Evolutionary conservation across 2,888 invertebrate species (phyloP), one percentile per base, ranked within the genome.

Genomic region (Alviniconcha strummeri): DNA sequence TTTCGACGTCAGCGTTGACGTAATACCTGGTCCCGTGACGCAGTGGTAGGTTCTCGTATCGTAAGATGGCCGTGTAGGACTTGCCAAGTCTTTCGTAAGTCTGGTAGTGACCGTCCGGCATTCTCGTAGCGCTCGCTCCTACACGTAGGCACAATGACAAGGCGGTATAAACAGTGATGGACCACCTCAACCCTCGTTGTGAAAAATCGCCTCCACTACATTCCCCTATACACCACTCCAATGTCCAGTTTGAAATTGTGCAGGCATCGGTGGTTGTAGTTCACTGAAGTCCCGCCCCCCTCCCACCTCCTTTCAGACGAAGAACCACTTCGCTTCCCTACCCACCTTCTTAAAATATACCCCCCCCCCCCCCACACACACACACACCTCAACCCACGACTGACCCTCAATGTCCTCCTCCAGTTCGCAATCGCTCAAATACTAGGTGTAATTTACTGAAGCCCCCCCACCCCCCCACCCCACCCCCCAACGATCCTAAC

Each of bases 71-170:
- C 4, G 82, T 55, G 19, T 76, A 82, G 13, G 76, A 11, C 19
- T 67, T 60, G 57, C 69, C 76, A 2, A 76, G 67, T 55, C 82
- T 76, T 64, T 82, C 82, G 75, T 64, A 81, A 52, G 82, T 82
- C 67, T 67, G 55, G 64, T 60, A 76, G 56, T 67, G 5, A 0
- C 11, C 19, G 55, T 64, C 67, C 5, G 82, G 7, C n/a, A 1
- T 76, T 54, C 76, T 75, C 36, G 64, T 76, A 8, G 67, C 64
- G 57, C 54, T 82, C 3, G 82, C 36, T 19, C 81, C 77, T 77
- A 19, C 13, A 71, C n/a, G 19, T n/a, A 71, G n/a, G 71, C 17
- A 71, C n/a, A n/a, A 71, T n/a, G 71, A 19, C 13, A 71, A 71
- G 8, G 19, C 71, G 4, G 71, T n/a, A 36, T 36, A 36, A 36